Evolutionary conservation across 2,888 invertebrate species (phyloP), one percentile per base, ranked within the genome.

Genomic region (Acleris literana): DNA sequence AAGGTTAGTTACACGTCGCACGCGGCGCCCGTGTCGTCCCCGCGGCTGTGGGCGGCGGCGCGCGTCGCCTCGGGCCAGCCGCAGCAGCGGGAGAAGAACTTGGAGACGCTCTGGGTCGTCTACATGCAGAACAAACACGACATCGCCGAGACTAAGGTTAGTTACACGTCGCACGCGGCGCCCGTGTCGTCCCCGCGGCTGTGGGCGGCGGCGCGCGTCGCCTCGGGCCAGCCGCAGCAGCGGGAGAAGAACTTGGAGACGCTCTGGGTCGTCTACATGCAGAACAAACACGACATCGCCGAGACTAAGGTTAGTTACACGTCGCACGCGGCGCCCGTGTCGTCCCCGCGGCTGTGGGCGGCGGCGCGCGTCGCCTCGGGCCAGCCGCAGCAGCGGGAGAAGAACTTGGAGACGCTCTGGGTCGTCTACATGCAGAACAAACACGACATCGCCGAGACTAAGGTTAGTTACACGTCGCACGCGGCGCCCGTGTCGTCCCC

Each of bases 1-100:
- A 93, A n/a, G n/a, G n/a, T n/a, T n/a, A n/a, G n/a, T n/a, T 99
- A 99, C 78, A 97, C 96, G 1, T 99, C 99, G 0, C 98, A 96
- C 84, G 93, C 99, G 46, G 96, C 96, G 63, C 99, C 99, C 0
- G 93, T 99, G n/a, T 98, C 98, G 84, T 98, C 98, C 0, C 94
- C 97, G 0, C 96, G 97, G 76, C 90, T 99, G 46, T 97, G 95
- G 91, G 96, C 96, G 70, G 97, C 97, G 77, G 96, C 97, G 1
- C 85, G 82, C 68, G 76, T 75, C 2, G 84, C 84, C 2, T 70
- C 84, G 1, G 78, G 79, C 25, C 77, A 81, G 43, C 25, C 79
- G 72, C 80, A 16, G 6, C 46, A 46, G 57, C 84, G 81, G 63
- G 84, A 90, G 20, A 89, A 84, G 77, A 93, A 89, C 77, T 86